Evolutionary conservation across 2,113 vertebrate species (phyloP).

Genomic region (Proteles cristata): DNA sequence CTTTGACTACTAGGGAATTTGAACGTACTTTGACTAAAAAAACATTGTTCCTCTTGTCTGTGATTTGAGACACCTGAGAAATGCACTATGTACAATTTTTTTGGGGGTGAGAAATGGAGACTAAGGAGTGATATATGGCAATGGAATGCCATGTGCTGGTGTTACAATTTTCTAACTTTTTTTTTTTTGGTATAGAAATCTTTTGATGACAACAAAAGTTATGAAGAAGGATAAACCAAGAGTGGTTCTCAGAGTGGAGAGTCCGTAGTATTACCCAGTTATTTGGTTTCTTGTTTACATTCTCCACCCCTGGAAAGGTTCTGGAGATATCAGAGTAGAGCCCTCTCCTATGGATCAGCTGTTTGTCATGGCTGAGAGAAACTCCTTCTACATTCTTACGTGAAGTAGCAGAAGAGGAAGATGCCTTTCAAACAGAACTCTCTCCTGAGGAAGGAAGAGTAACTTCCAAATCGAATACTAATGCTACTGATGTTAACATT

Average conservation of each 20-base stretch:
- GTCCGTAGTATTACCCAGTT: too few species aligned
- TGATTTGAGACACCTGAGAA: background rate
- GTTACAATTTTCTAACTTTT: background rate
- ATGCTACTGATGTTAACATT: background rate
- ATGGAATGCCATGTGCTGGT: accelerated
- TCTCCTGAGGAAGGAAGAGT: background rate
- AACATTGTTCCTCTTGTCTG: background rate
- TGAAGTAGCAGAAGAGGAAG: background rate
- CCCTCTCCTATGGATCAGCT: background rate
- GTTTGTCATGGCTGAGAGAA: too few species aligned
- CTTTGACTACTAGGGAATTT: background rate
- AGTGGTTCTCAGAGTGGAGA: background rate
- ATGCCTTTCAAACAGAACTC: background rate
- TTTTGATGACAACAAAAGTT: background rate
- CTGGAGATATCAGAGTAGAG: accelerated
- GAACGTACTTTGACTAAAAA: background rate
- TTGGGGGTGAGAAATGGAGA: background rate
- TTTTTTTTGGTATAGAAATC: too few species aligned
- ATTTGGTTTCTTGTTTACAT: background rate
- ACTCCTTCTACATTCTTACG: accelerated
- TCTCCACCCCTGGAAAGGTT: accelerated
- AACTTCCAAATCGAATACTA: background rate
- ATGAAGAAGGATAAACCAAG: background rate
- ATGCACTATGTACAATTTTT: background rate
- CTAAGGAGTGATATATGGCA: too few species aligned